Evolutionary conservation across 2,113 vertebrate species (phyloP).

Genomic region (Puma concolor): DNA sequence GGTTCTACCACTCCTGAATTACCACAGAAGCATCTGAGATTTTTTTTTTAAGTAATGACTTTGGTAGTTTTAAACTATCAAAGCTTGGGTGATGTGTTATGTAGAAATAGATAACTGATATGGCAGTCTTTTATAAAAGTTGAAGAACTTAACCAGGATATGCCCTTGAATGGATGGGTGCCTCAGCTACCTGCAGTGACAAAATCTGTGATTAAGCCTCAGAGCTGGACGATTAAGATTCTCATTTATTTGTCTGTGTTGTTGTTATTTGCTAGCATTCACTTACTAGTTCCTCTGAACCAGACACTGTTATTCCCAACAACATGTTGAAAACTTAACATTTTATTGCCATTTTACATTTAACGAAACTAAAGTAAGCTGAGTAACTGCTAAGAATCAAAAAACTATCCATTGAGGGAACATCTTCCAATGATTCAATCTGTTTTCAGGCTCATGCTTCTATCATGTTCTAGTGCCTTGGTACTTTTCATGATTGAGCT

Average conservation of each 20-base stretch:
- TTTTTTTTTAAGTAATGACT: background rate
- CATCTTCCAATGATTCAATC: too few relatives aligned
- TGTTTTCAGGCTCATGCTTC: background rate
- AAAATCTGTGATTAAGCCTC: background rate
- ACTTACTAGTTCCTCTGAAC: background rate
- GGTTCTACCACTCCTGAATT: background rate
- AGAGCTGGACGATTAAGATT: background rate
- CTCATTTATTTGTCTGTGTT: background rate
- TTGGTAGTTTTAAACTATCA: slow-evolving; percentile 4
- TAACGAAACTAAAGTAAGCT: background rate
- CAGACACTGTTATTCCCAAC: background rate
- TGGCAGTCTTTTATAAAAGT: background rate
- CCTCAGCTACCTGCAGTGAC: background rate
- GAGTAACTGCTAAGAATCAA: background rate
- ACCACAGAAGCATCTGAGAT: background rate
- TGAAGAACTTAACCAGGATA: background rate
- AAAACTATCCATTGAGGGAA: background rate
- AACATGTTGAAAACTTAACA: background rate
- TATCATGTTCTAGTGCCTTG: background rate
- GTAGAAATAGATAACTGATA: background rate
- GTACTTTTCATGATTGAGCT: background rate
- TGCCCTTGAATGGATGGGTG: background rate
- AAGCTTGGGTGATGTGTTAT: background rate
- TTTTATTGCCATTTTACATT: background rate
- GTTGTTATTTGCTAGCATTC: background rate